Evolutionary conservation across 2,113 vertebrate genomes (phyloP).

Genomic region (Lepidothrix coronata): DNA sequence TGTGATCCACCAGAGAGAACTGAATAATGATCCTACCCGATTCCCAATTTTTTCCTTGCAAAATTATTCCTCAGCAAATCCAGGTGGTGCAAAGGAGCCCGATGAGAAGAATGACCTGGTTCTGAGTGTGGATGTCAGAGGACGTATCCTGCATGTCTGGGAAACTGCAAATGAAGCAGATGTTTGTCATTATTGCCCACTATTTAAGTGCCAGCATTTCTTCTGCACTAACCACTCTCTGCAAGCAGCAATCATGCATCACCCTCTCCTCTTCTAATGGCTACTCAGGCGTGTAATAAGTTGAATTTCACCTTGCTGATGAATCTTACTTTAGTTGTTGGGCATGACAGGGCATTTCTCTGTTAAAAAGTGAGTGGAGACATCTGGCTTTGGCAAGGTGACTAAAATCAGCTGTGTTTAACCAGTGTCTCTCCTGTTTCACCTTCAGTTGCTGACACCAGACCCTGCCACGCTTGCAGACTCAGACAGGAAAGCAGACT

Average conservation of each 20-base stretch:
- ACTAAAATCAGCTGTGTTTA: background rate
- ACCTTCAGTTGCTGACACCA: background rate
- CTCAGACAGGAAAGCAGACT: background rate
- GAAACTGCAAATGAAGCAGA: constrained; percentile 23
- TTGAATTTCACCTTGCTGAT: constrained; percentile 51
- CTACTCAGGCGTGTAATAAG: constrained; percentile 11
- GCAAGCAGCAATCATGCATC: constrained; percentile 3
- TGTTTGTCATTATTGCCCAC: constrained; percentile 13
- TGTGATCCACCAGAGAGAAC: background rate
- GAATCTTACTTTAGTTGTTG: constrained; percentile 16
- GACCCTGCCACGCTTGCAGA: background rate
- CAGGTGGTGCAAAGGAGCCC: constrained; percentile 1
- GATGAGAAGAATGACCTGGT: background rate
- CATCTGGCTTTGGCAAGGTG: constrained; percentile 13
- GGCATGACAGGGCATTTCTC: constrained; percentile 20
- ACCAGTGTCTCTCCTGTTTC: background rate
- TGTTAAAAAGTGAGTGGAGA: constrained; percentile 28
- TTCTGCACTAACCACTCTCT: background rate
- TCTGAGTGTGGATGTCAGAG: background rate
- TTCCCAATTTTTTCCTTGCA: background rate
- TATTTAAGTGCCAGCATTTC: background rate
- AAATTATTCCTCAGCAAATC: constrained; percentile 1
- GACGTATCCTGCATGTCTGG: background rate
- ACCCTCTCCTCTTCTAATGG: constrained; percentile 4
- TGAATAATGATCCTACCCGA: background rate